Base-by-base conservation (phyloP, 2,888 invertebrate species). In the Holacanthella duospinosa region DNA sequence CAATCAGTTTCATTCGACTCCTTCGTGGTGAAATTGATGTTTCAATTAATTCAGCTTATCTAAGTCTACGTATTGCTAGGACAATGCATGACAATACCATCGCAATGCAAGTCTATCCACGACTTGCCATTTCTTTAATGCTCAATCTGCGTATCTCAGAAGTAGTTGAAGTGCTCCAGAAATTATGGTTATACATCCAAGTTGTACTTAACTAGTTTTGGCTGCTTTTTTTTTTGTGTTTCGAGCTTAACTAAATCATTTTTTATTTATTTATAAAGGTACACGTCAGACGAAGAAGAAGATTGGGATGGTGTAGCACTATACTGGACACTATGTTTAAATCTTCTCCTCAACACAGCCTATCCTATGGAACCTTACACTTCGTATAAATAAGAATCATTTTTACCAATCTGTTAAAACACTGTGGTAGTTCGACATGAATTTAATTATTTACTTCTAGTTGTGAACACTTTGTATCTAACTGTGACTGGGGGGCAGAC, bases 301-400 rank as follows among this genome's bases (percentile, higher is more conserved):
- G 75, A 77, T 61, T 71, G 76, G 73, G 75, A 74, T 76, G 83
- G 81, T 54, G 79, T 79, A 70, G 81, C 82, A 1, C 84, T 84
- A 83, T 86, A 83, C 74, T 83, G 82, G 73, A 80, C 80, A 6
- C 76, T 82, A 28, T 80, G 82, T 48, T 74, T 84, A 43, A 79
- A 81, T 59, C 77, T 85, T 36, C 78, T 83, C 58, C 75, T 85
- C 44, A 83, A 86, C 74, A 79, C 83, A 68, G 80, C 67, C 12
- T 71, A 67, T 57, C 68, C 71, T 2, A 43, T 70, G 54, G 71
- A 71, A 48, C 64, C 68, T 12, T 71, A 70, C 54, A 63, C 56
- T 25, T 36, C 57, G 62, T 64, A 43, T 19, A 29, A 28, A 36
- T 36, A 36, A 6, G 16, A 21, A 48, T 48, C 48, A n/a, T 48